Conservation (phyloP, 2,888 invertebrate species). For the Eurytoma californica region DNA sequence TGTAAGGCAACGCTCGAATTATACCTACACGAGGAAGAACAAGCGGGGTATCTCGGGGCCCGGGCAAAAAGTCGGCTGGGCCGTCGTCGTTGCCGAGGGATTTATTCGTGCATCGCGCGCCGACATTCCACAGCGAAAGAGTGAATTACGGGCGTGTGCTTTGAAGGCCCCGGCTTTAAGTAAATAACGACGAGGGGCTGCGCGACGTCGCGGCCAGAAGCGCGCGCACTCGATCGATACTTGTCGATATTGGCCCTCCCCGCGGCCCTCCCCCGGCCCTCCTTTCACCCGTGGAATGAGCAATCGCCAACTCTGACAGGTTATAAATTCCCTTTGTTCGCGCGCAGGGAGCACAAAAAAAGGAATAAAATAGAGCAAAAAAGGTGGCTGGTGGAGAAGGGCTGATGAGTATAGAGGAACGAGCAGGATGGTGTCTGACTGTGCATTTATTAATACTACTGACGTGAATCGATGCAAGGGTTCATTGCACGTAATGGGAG, state of each 20-base stretch:
- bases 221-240: conserved; percentile 42
- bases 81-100: not conserved
- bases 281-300: conserved; percentile 31
- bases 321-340: conserved; percentile 54
- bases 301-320: conserved; percentile 46
- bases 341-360: conserved; percentile 1
- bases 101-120: conserved; percentile 22
- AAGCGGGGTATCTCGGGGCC: too few relatives aligned
- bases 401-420: not conserved
- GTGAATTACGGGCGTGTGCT: conserved; percentile 39
- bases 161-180: conserved; percentile 35
- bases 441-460: conserved; percentile 52
- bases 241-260: conserved; percentile 29
- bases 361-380: not conserved
- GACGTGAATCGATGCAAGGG: not conserved
- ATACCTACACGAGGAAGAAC: not conserved
- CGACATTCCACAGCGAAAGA: conserved; percentile 39
- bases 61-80: too few relatives aligned
- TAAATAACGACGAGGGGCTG: conserved; percentile 47
- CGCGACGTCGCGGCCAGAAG: conserved; percentile 35
- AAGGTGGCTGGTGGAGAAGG: conserved; percentile 2
- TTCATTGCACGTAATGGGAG: too few relatives aligned
- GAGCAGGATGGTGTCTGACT: conserved; percentile 28
- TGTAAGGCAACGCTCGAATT: not conserved
- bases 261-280: not conserved